These are phyloP conservation scores for Cerastis leucographa DNA, from an alignment of 2,888 invertebrate genomes.

Conservation along the genomic window DNA sequence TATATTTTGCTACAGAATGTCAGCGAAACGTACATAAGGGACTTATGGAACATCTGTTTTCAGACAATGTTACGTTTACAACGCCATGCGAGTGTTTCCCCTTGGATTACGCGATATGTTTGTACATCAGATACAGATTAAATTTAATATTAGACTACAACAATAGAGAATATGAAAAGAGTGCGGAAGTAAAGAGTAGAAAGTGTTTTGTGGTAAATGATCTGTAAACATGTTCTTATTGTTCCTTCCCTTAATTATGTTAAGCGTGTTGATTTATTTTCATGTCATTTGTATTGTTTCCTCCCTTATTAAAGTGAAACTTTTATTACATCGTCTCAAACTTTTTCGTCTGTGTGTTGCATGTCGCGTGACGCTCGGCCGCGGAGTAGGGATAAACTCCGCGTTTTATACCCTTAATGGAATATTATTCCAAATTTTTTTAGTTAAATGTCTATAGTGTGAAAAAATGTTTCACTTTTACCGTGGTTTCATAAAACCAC, in stretches of 20 bases:
- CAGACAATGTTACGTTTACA: constrained; percentile 40
- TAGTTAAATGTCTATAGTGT: too few species aligned
- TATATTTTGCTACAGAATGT: constrained; percentile 49
- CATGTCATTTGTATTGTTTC: neutral
- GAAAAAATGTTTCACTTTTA: too few species aligned
- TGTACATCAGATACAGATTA: constrained; percentile 48
- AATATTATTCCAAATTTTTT: too few species aligned
- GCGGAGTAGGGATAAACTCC: too few species aligned
- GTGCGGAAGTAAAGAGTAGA: neutral
- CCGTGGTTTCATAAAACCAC: too few species aligned
- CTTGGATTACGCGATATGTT: constrained; percentile 40
- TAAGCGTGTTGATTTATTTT: constrained; percentile 2
- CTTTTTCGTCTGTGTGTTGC: too few species aligned
- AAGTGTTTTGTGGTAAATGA: constrained; percentile 34
- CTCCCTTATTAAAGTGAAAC: too few species aligned
- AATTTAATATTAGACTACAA: constrained; percentile 45
- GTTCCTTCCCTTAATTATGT: neutral
- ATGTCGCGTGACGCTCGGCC: too few species aligned
- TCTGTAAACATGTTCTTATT: constrained; percentile 20
- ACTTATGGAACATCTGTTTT: constrained; percentile 30
- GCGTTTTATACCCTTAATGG: too few species aligned
- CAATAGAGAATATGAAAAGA: constrained; percentile 33
- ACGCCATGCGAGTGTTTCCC: constrained; percentile 58
- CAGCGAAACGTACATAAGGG: constrained; percentile 38
- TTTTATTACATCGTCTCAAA: too few species aligned